phyloP scores from a whole-genome alignment of 1,140 invertebrate species.

The Babylonia areolata region DNA sequence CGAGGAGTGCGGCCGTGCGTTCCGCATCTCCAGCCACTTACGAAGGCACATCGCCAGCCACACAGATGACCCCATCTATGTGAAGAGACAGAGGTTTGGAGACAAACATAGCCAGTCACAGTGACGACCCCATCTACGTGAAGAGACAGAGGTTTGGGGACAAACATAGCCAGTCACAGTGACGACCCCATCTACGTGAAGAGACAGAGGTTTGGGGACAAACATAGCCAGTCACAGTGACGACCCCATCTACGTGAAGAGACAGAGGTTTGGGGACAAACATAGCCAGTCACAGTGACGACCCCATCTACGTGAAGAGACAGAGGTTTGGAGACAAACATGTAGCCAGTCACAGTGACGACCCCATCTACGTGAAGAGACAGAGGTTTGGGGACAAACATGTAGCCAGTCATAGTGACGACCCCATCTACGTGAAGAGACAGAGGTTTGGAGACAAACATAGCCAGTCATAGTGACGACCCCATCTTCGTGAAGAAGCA shows the following conservation, averaged over 20 bases:
- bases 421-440: not conserved
- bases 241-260: not conserved
- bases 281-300: not conserved
- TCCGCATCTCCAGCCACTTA: constrained; percentile 70
- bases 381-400: not conserved
- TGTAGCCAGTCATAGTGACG: constrained; percentile 9
- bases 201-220: not conserved
- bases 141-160: not conserved
- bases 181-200: constrained; percentile 4
- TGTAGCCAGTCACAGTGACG: constrained; percentile 22
- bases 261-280: not conserved
- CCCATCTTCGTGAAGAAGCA: not conserved
- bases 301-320: not conserved
- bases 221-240: not conserved
- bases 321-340: not conserved
- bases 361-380: constrained; percentile 9
- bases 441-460: not conserved
- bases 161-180: constrained; percentile 20
- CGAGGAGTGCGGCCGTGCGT: constrained; percentile 92
- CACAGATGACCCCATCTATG: constrained; percentile 22
- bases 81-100: not conserved
- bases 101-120: not conserved
- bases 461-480: constrained; percentile 21
- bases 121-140: not conserved
- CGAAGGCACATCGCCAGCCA: constrained; percentile 20